Evolutionary conservation across 2,113 vertebrate species (phyloP), one percentile per base, ranked within the genome.

Genomic region (Chloropsis cyanopogon): DNA sequence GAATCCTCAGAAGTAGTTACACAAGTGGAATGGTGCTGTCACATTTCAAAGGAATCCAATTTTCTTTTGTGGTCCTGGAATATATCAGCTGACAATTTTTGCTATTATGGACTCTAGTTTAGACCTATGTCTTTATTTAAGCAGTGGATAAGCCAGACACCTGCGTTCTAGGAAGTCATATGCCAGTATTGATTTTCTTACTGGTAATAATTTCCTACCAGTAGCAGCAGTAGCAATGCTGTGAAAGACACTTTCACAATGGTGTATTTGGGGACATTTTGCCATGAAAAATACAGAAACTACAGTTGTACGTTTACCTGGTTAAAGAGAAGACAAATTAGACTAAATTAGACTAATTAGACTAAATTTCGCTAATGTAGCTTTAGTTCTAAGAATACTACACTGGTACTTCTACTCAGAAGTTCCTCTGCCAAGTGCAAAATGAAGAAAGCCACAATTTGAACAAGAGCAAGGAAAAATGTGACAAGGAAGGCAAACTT

Each of bases 51-150:
- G 54, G 20, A 91, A 78, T 83, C 35, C 75, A 37, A 56, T 92
- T 94, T 95, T 95, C 64, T 94, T 85, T 69, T 85, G 42, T 54
- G 25, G 33, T 64, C 81, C 52, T 82, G 53, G 93, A 96, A 86
- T 79, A 44, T 7, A 39, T 53, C 59, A 86, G 46, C 69, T 86
- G 64, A 71, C 20, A 88, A 42, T 94, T 88, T 69, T 61, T 66
- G 22, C 53, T 86, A 57, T 87, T 95, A 80, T 39, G 68, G 75
- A 79, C 64, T 94, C 81, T 12, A 65, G 44, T 23, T 89, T 86
- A 81, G 86, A 93, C 24, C 39, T 49, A 50, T 65, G 66, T 90
- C 84, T 92, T 91, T 73, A 86, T 94, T 94, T 88, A 79, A 96
- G 76, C 68, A 91, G 64, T 84, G 78, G 64, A 91, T 76, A 87